phyloP scores from a whole-genome alignment of 1,140 invertebrate species.

The Stenopsyche tienmushanensis region DNA sequence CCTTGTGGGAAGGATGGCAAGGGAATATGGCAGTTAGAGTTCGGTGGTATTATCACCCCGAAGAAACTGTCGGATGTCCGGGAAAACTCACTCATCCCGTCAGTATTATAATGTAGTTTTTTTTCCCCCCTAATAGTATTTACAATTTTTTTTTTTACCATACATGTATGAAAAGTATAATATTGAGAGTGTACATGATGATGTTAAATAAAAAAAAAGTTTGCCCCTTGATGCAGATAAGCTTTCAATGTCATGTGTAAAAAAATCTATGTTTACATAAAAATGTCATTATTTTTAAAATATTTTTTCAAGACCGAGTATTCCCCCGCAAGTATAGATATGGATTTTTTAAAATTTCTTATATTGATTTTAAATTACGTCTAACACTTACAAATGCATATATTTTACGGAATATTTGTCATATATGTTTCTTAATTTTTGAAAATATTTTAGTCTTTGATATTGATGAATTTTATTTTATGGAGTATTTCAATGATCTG shows the following conservation, averaged over 20 bases:
- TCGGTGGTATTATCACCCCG: slow-evolving; percentile 96
- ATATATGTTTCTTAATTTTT: too few species aligned
- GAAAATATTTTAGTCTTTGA: too few species aligned
- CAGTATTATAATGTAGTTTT: too few species aligned
- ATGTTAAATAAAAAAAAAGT: background rate
- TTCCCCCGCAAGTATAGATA: too few species aligned
- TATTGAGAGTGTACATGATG: background rate
- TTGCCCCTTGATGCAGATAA: background rate
- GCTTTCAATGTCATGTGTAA: background rate
- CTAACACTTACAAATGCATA: too few species aligned
- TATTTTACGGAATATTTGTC: too few species aligned
- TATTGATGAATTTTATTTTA: too few species aligned
- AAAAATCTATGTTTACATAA: background rate
- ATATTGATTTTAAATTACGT: too few species aligned
- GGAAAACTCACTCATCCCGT: slow-evolving; percentile 70
- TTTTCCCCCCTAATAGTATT: too few species aligned
- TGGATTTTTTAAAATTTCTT: too few species aligned
- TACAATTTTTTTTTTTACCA: slow-evolving; percentile 4
- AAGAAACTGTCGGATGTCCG: slow-evolving; percentile 80
- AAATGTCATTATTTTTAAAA: background rate
- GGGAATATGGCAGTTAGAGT: slow-evolving; percentile 89
- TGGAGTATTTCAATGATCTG: too few species aligned
- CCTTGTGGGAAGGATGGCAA: slow-evolving; percentile 86
- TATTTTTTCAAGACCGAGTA: too few species aligned
- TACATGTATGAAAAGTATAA: background rate